These are phyloP conservation scores for Trichonephila clavata DNA, from an alignment of 1,140 invertebrate species.

Conservation along the genomic window DNA sequence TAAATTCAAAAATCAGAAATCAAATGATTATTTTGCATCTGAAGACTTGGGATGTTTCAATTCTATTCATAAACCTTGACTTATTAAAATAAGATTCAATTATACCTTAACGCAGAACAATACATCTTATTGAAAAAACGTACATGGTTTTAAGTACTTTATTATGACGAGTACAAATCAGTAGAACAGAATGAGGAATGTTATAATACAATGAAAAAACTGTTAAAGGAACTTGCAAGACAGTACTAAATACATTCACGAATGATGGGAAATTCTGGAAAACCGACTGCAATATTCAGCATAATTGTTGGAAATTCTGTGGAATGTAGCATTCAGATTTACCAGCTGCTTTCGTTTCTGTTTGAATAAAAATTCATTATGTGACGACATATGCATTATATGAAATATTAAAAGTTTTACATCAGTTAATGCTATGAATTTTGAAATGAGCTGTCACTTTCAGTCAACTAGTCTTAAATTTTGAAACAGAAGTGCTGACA, in stretches of 20 bases:
- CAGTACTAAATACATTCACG: constrained; percentile 40
- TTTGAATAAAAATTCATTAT: constrained; percentile 52
- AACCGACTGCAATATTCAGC: constrained; percentile 15
- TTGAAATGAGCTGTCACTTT: background rate
- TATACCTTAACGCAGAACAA: no score
- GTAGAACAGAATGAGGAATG: constrained; percentile 45
- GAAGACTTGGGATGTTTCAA: no score
- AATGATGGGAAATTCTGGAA: constrained; percentile 43
- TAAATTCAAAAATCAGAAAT: no score
- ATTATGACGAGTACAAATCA: constrained; percentile 40
- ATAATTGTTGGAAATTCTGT: constrained; percentile 8
- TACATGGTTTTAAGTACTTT: constrained; percentile 10
- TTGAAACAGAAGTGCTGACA: background rate
- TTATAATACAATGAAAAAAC: constrained; percentile 38
- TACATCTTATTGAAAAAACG: constrained; percentile 9
- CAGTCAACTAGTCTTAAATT: no score
- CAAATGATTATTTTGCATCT: no score
- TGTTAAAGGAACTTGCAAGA: background rate
- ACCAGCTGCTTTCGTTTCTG: constrained; percentile 40
- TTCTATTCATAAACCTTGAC: no score
- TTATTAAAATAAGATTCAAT: no score
- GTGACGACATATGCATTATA: background rate
- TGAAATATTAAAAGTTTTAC: constrained; percentile 4
- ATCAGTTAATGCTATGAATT: background rate
- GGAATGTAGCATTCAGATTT: constrained; percentile 54